phyloP scores from a whole-genome alignment of 1,140 invertebrate genomes.

The Procambarus clarkii region DNA sequence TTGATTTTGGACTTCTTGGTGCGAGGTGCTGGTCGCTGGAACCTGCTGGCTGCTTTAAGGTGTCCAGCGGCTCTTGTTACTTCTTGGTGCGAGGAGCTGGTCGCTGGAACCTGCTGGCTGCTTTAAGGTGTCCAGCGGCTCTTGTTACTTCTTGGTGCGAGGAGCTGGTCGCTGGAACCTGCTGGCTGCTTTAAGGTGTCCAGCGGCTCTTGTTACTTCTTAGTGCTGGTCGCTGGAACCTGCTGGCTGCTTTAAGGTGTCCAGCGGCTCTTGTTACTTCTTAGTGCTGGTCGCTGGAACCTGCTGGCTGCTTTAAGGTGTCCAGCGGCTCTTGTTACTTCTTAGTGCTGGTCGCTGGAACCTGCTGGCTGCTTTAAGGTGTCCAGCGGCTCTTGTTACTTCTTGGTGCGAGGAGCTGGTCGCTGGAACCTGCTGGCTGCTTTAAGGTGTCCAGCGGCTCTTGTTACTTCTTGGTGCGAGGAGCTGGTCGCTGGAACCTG shows the following conservation, averaged over 20 bases:
- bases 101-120: too few relatives aligned
- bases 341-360: neutral
- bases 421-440: neutral
- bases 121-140: neutral
- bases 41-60: neutral
- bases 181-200: neutral
- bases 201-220: neutral
- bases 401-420: neutral
- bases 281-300: neutral
- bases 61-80: neutral
- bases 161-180: neutral
- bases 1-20: conserved; percentile 16
- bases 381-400: neutral
- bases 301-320: neutral
- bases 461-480: neutral
- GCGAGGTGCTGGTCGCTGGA: neutral
- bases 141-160: neutral
- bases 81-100: neutral
- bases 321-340: neutral
- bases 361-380: neutral
- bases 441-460: neutral
- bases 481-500: neutral
- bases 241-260: neutral
- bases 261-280: neutral
- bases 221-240: neutral